Conservation (phyloP, 2,113 vertebrate genomes). For the Lontra canadensis region DNA sequence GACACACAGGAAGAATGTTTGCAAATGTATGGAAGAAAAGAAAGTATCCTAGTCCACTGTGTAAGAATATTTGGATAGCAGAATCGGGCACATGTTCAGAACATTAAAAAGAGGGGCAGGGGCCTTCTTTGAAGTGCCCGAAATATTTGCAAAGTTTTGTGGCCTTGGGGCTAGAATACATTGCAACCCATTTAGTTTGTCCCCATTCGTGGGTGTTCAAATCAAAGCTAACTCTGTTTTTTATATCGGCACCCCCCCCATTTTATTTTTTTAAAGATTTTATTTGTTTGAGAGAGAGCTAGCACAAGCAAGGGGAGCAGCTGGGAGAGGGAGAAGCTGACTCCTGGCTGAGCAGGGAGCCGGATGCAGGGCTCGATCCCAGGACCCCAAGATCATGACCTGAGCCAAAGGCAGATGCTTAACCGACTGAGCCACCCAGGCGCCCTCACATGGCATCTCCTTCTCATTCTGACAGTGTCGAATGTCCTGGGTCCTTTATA, state of each 20-base stretch:
- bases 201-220: not conserved
- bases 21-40: not conserved
- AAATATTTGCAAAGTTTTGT: not conserved
- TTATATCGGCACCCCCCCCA: not conserved
- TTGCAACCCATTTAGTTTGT: not conserved
- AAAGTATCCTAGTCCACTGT: not conserved
- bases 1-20: not conserved
- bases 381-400: too few species aligned
- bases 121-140: not conserved
- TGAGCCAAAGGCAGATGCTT: too few species aligned
- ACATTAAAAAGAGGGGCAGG: not conserved
- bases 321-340: too few species aligned
- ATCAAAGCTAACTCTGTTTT: not conserved
- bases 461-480: not conserved
- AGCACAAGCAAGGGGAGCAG: too few species aligned
- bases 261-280: too few species aligned
- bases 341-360: too few species aligned
- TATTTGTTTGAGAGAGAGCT: too few species aligned
- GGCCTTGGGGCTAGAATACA: not conserved
- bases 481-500: not conserved
- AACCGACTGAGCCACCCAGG: too few species aligned
- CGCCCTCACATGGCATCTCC: too few species aligned
- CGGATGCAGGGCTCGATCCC: too few species aligned
- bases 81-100: not conserved
- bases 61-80: not conserved